Base-by-base conservation (phyloP, 2,797 vertebrate genomes). In the Arctocebus calabarensis region DNA sequence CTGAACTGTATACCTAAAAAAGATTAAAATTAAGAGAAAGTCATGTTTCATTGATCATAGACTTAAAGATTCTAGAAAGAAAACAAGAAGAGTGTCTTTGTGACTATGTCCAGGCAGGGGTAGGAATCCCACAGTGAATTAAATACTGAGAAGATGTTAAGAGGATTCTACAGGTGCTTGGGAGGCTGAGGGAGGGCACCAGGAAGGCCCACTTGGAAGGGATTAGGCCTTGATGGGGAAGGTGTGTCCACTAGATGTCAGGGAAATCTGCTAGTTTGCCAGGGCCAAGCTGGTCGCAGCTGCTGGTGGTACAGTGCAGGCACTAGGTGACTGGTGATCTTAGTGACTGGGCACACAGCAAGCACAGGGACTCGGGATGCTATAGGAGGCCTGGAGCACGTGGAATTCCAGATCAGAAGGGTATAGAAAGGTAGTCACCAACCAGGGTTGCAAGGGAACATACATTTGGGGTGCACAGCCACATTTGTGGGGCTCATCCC, bases 261-360 rank as follows among this genome's bases (percentile, higher is more conserved):
- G 81, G 40, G 52, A 34, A 25, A 43, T 10, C 77, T n/a, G 12
- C 27, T 16, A 57, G 13, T 27, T 29, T 32, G 16, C 48, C 6
- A 0, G 3, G 10, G 0, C 34, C 71, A 23, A 43, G 57, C 83
- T 27, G 32, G 66, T 48, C 45, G 32, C 25, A 68, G 40, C 59
- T 8, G 4, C 77, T 17, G 22, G n/a, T 34, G 75, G 32, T 4
- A 27, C 0, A 7, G 43, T 1, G 4, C 4, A 29, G 73, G 62
- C 0, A 0, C 62, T 29, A 1, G 20, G 27, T 13, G 52, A 25
- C 48, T 34, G 32, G 32, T 23, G 6, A 1, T 22, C 52, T 81
- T 25, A 5, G 3, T 23, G 43, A 81, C 34, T 16, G n/a, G 45
- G 40, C 6, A 4, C 17, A 1, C 0, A 12, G 62, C 2, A 20